These are phyloP conservation scores for Myripristis jacobus DNA, from an alignment of 2,797 vertebrate species.

Conservation along the genomic window DNA sequence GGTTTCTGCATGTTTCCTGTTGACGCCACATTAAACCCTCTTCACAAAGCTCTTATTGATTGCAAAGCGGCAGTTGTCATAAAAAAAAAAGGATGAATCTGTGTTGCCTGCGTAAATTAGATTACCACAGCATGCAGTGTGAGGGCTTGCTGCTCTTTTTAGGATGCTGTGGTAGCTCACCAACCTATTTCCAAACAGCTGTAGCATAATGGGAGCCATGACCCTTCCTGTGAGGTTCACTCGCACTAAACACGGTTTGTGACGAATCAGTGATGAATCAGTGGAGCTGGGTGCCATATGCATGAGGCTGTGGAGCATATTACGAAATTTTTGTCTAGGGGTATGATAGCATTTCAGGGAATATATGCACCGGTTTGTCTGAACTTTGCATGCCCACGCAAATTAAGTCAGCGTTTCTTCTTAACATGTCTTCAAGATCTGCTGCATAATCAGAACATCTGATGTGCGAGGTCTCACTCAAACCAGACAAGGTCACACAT, in stretches of 20 bases:
- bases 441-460: background rate
- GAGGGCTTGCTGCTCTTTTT: background rate
- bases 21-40: background rate
- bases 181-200: background rate
- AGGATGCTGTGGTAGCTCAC: background rate
- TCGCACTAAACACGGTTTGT: background rate
- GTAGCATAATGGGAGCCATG: background rate
- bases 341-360: too few species aligned
- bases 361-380: background rate
- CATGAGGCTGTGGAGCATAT: background rate
- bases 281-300: background rate
- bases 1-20: too few species aligned
- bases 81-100: background rate
- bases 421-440: background rate
- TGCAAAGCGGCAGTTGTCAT: too few species aligned
- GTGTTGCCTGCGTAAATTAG: background rate
- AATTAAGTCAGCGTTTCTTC: background rate
- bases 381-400: background rate
- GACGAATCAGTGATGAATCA: background rate
- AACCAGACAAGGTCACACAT: too few species aligned
- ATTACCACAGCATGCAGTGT: background rate
- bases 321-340: background rate
- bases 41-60: background rate
- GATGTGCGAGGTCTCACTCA: background rate
- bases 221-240: background rate